These are phyloP conservation scores for Balaeniceps rex DNA, from an alignment of 2,113 vertebrate genomes.

Conservation along the genomic window DNA sequence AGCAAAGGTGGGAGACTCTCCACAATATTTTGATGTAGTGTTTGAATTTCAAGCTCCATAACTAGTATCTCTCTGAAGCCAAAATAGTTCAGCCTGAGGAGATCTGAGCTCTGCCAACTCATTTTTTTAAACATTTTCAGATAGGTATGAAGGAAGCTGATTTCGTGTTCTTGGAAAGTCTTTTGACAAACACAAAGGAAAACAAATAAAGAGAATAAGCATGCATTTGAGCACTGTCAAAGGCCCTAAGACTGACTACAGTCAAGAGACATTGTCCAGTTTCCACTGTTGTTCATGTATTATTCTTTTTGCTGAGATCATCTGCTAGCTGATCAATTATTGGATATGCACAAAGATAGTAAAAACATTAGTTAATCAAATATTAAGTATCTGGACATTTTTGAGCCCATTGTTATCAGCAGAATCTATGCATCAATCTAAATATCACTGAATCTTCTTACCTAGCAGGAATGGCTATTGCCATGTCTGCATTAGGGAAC, in stretches of 20 bases:
- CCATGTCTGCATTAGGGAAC: not conserved
- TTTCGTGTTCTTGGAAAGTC: not conserved
- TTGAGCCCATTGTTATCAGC: not conserved
- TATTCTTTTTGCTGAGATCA: not conserved
- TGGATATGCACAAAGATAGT: not conserved
- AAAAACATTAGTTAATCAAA: not conserved
- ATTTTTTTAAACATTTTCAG: not conserved
- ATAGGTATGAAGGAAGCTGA: not conserved
- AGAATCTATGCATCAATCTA: not conserved
- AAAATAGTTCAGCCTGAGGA: not conserved
- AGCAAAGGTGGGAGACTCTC: not conserved
- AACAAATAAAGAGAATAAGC: not conserved
- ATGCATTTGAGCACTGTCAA: not conserved
- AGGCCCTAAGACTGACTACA: not conserved
- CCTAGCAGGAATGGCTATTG: not conserved
- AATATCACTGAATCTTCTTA: not conserved
- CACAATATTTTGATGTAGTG: not conserved
- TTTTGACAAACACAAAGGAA: not conserved
- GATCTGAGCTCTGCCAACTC: not conserved
- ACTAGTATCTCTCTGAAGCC: not conserved
- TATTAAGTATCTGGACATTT: not conserved
- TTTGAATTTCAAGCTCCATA: conserved; percentile 3
- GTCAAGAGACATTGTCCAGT: not conserved
- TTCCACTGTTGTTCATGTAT: not conserved
- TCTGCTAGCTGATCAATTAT: not conserved